phyloP scores from a whole-genome alignment of 2,888 invertebrate genomes.

The Cristatella mucedo region DNA sequence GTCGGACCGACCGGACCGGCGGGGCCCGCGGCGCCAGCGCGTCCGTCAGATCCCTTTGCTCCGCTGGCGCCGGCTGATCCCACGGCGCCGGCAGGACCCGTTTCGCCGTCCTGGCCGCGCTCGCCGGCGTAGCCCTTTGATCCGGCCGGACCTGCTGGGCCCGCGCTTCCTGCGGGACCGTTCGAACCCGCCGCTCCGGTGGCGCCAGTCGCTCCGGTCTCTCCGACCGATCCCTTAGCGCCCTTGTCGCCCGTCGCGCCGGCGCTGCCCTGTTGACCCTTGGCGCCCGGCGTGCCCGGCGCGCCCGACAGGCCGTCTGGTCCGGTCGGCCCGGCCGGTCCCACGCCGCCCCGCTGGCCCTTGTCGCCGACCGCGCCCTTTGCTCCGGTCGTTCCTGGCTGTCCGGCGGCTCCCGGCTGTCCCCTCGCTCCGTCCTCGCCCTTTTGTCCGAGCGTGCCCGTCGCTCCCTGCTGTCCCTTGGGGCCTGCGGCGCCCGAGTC shows the following conservation, averaged over 20 bases:
- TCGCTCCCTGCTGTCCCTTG: constrained; percentile 10
- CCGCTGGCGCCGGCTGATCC: constrained; percentile 9
- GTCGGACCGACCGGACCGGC: constrained; percentile 2
- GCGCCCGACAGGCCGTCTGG: too few relatives aligned
- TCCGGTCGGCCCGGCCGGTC: constrained; percentile 2
- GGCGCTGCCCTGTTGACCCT: not conserved
- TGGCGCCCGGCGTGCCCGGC: constrained; percentile 3
- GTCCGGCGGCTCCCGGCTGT: constrained; percentile 6
- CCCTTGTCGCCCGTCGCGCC: too few relatives aligned
- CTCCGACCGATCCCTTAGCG: constrained; percentile 4
- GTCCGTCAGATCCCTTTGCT: constrained; percentile 1
- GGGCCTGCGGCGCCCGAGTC: constrained; percentile 13
- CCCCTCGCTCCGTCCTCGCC: too few relatives aligned
- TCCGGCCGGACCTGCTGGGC: constrained; percentile 3
- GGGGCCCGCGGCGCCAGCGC: constrained; percentile 5
- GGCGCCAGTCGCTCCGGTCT: constrained; percentile 5
- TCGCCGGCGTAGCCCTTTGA: not conserved
- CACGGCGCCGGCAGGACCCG: constrained; percentile 1
- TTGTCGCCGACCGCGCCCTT: not conserved
- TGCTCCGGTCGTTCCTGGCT: constrained; percentile 2
- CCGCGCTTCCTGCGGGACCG: constrained; percentile 6
- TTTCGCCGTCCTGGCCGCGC: not conserved
- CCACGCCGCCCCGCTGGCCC: constrained; percentile 4
- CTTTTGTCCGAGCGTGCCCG: constrained; percentile 1
- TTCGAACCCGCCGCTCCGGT: constrained; percentile 9